Evolutionary conservation across 2,113 vertebrate species (phyloP).

Genomic region (Pygoscelis antarcticus): DNA sequence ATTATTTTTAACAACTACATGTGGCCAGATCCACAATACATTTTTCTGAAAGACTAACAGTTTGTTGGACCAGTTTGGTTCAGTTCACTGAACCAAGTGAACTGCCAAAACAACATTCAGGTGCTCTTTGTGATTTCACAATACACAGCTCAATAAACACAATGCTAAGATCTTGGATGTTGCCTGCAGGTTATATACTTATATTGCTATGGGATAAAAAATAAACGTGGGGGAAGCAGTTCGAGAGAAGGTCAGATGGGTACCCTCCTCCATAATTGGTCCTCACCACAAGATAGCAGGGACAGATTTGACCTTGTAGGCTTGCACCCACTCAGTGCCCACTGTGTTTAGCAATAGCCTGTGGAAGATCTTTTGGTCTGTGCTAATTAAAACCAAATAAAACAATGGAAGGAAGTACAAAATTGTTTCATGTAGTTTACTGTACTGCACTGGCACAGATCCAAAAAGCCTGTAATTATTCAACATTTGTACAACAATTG

Average conservation of each 20-base stretch:
- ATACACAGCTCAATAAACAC: neutral
- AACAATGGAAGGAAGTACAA: neutral
- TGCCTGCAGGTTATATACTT: neutral
- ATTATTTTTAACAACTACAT: neutral
- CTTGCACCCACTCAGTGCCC: too few relatives aligned
- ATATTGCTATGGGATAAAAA: neutral
- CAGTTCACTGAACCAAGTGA: neutral
- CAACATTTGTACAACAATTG: neutral
- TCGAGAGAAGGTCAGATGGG: neutral
- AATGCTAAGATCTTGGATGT: fast-evolving
- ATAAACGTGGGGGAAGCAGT: neutral
- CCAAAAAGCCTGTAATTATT: neutral
- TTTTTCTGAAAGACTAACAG: neutral
- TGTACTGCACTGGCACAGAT: neutral
- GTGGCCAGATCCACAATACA: neutral
- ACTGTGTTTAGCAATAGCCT: neutral
- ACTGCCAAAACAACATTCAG: neutral
- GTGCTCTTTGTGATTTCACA: neutral
- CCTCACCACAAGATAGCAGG: neutral
- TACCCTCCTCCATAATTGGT: neutral
- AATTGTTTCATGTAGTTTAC: neutral
- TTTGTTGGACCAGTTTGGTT: neutral
- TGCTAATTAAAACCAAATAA: neutral
- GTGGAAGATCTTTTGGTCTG: neutral
- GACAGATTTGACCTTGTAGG: neutral